Base-by-base conservation (phyloP, 2,797 vertebrate species). In the Sebastes reedi region DNA sequence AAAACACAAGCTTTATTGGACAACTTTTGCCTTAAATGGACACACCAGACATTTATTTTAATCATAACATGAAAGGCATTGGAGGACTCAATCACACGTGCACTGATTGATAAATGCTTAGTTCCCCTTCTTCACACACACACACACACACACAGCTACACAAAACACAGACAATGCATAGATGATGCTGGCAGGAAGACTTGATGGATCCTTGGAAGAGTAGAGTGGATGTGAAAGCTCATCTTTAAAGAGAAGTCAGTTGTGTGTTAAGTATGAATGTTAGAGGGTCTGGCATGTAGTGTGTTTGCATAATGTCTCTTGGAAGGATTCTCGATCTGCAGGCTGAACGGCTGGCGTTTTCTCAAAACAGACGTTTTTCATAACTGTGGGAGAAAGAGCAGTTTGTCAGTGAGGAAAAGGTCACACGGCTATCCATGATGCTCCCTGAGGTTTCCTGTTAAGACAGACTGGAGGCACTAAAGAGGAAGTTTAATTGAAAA, bases 301-400 rank as follows among this genome's bases (percentile, higher is more conserved):
- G 72, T 58, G 27, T 83, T 88, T 91, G 90, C 76, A 87, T 92
- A 91, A 81, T 67, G 76, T 54, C 34, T 75, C 65, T 59, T 76
- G 73, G 81, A 85, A 80, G 79, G 77, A 67, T 29, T 71, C 73
- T 81, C 67, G 42, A 46, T 46, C 29, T 16, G 18, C 66, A 64
- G 72, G 74, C 30, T 46, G 13, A 61, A 25, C 7, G 11, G 18
- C 34, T 27, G 27, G 56, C 22, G 30, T 73, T 79, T 90, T 80
- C 79, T 99, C 94, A 99, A 94, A 97, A 99, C 74, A 99, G 97
- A 54, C 98, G 96, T 83, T 99, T 99, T 92, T 99, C 98, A 0
- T 99, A 99, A 89, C 96, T 97, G 94, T 72, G 87, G 81, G 59
- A 75, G 13, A 87, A 8, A 85, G 46, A 87, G 70, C 67, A 77